These are phyloP conservation scores for Rattus rattus DNA, from an alignment of 2,113 vertebrate species.

Conservation along the genomic window DNA sequence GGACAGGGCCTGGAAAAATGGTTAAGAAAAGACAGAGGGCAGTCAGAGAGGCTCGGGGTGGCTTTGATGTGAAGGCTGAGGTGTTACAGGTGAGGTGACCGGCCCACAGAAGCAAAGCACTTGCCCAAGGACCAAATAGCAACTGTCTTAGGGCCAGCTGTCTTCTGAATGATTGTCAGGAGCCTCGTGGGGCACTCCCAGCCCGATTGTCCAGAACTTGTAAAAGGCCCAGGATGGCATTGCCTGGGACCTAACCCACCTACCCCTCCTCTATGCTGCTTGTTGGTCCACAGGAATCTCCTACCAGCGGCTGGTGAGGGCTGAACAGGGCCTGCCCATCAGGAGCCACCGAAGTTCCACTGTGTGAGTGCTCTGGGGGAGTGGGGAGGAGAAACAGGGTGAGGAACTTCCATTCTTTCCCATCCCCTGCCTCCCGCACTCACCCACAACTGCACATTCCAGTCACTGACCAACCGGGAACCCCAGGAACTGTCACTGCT, in stretches of 20 bases:
- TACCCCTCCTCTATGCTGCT: not conserved
- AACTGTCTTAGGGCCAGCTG: not conserved
- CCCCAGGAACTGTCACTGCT: too few species aligned
- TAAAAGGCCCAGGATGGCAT: fast-evolving
- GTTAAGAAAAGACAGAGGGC: not conserved
- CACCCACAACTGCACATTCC: not conserved
- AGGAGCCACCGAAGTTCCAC: slow-evolving; percentile 89
- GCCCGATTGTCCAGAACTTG: fast-evolving
- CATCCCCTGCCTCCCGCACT: not conserved
- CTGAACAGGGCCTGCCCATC: slow-evolving; percentile 92
- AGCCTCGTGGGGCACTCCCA: fast-evolving
- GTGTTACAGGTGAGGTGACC: not conserved
- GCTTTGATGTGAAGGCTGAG: not conserved
- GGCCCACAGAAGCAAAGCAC: not conserved
- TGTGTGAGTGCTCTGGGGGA: slow-evolving; percentile 88
- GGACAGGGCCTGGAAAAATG: not conserved
- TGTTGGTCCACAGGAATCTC: slow-evolving; percentile 90
- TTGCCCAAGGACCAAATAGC: not conserved
- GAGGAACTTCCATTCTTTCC: not conserved
- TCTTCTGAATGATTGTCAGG: not conserved
- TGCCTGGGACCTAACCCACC: not conserved
- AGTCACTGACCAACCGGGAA: not conserved
- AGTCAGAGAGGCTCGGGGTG: not conserved
- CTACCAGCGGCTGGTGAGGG: slow-evolving; percentile 95
- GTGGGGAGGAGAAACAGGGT: too few species aligned